A percentile compares a stretch with the other conserved stretches of the same genome.
Evolutionary conservation across 2,113 vertebrate species (phyloP).

Genomic region (Pituophis catenifer): DNA sequence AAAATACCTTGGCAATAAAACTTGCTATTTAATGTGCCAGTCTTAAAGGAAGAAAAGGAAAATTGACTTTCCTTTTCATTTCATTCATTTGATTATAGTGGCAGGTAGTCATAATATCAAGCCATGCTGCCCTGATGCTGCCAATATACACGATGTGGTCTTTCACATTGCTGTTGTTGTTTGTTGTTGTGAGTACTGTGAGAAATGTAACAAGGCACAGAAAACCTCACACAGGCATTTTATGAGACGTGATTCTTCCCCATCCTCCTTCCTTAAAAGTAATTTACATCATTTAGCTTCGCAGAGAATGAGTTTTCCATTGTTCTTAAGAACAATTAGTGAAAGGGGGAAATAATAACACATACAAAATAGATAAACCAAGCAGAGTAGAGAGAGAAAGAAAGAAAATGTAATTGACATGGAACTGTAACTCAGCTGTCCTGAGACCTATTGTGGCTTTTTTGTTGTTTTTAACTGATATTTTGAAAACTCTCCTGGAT

Average conservation of each 20-base stretch:
- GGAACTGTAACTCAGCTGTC: neutral
- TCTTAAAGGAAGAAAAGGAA: conserved; percentile 57
- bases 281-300: conserved; percentile 41
- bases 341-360: conserved; percentile 24
- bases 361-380: conserved; percentile 15
- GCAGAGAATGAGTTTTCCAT: conserved; percentile 56
- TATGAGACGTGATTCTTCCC: conserved; percentile 52
- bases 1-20: conserved; percentile 53
- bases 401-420: neutral
- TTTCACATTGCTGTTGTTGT: conserved; percentile 23
- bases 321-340: conserved; percentile 48
- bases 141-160: conserved; percentile 3
- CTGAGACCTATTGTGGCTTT: neutral
- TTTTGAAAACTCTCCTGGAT: neutral
- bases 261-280: conserved; percentile 59
- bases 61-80: conserved; percentile 38
- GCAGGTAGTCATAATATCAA: conserved; percentile 70
- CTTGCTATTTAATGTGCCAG: conserved; percentile 64
- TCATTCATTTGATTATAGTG: conserved; percentile 65
- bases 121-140: conserved; percentile 61
- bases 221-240: conserved; percentile 49
- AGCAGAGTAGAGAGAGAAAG: neutral
- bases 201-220: conserved; percentile 52
- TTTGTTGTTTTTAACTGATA: neutral
- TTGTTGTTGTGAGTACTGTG: conserved; percentile 15